phyloP scores from a whole-genome alignment of 1,140 invertebrate species.

The Tetramorium simillimum region DNA sequence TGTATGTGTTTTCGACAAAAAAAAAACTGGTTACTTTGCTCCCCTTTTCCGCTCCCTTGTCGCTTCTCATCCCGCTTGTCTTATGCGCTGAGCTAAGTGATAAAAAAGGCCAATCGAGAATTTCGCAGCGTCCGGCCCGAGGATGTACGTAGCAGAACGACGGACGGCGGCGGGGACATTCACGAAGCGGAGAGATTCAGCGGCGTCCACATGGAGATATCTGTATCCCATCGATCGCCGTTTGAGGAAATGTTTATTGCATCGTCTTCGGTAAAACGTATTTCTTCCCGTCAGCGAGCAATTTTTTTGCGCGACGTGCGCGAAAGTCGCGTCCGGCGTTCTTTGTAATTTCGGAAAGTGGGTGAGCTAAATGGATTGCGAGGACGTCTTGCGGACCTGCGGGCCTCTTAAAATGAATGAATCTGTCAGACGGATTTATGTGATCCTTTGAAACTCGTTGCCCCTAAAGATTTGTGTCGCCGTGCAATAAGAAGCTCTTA shows the following conservation, averaged over 20 bases:
- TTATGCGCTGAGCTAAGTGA: conserved; percentile 1
- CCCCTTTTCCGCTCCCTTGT: not conserved
- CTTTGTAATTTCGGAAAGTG: conserved; percentile 67
- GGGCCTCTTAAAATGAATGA: conserved; percentile 67
- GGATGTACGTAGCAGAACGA: not conserved
- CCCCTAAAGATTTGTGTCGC: conserved; percentile 41
- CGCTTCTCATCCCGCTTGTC: not conserved
- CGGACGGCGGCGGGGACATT: not conserved
- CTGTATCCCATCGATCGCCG: conserved; percentile 30
- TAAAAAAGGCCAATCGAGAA: conserved; percentile 31
- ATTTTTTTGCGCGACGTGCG: conserved; percentile 52
- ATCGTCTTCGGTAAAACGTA: conserved; percentile 48
- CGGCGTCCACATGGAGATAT: not conserved
- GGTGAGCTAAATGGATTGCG: conserved; percentile 67
- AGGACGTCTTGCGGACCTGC: conserved; percentile 52
- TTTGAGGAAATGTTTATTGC: conserved; percentile 52
- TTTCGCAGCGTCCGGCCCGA: not conserved
- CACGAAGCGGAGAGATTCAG: not conserved
- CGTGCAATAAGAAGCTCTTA: conserved; percentile 33
- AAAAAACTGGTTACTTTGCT: not conserved
- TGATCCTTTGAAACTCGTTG: conserved; percentile 59
- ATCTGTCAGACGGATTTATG: conserved; percentile 67
- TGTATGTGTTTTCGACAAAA: conserved; percentile 22
- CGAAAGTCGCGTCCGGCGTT: conserved; percentile 37
- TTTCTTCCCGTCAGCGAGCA: conserved; percentile 48